phyloP scores from a whole-genome alignment of 2,113 vertebrate genomes.

The Probosciger aterrimus region DNA sequence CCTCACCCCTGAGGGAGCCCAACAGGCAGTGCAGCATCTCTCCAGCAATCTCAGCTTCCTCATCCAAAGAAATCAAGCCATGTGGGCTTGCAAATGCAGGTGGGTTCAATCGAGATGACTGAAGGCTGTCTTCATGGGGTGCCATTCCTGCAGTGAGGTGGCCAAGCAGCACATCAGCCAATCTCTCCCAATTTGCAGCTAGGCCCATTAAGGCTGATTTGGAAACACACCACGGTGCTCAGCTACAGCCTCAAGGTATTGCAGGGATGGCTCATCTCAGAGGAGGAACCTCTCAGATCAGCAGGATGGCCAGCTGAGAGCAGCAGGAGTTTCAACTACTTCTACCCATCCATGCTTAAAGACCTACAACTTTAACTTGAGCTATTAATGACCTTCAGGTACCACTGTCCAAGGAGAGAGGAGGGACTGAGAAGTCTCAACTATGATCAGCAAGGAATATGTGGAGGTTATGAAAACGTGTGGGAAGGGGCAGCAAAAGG shows the following conservation, averaged over 20 bases:
- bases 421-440: not conserved
- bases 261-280: not conserved
- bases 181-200: not conserved
- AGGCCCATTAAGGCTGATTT: not conserved
- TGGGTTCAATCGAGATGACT: rapidly evolving
- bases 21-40: rapidly evolving
- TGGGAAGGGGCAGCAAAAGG: not conserved
- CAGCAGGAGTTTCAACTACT: not conserved
- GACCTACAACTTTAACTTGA: not conserved
- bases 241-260: not conserved
- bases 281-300: not conserved
- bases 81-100: not conserved
- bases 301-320: not conserved
- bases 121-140: rapidly evolving
- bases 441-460: rapidly evolving
- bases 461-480: rapidly evolving
- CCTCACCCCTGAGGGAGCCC: rapidly evolving
- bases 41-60: not conserved
- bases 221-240: rapidly evolving
- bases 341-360: rapidly evolving
- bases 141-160: not conserved
- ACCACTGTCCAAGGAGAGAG: not conserved
- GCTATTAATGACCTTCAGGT: not conserved
- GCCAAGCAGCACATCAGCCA: not conserved
- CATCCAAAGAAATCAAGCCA: not conserved